Base-by-base conservation (phyloP, 1,140 invertebrate species). In the Ceratina australensis region DNA sequence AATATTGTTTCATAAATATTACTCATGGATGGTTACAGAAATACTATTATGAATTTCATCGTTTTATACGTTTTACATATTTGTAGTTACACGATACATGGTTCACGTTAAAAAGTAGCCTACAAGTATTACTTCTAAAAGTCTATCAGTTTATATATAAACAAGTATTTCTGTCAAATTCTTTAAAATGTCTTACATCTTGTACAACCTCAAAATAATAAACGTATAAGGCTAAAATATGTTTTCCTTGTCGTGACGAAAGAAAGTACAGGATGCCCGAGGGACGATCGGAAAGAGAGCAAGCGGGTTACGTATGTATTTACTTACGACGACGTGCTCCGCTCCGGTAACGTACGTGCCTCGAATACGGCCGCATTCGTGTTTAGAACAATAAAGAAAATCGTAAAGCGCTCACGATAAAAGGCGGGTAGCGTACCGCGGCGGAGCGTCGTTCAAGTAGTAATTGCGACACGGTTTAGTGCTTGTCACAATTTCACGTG, bases 391-490 rank as follows among this genome's bases (percentile, higher is more conserved):
- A 83, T 61, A 65, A 82, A 79, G 80, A 69, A 82, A 75, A 75
- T 75, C 20, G 76, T 57, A 59, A 69, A 71, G 64, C 65, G 69
- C 33, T 22, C 26, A 56, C 64, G 80, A 28, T 68, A 74, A 72
- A 83, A 77, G 75, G 54, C 64, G 57, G 66, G 65, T 33, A 67
- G 72, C 50, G 66, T 61, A 63, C 22, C 64, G 66, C 63, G 63
- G 49, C 42, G 18, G 50, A 73, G 59, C 54, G 54, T 60, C 60
- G 69, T 73, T 64, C 64, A 56, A 20, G 28, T 20, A 79, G 78
- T 81, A 84, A 84, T 84, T 84, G 82, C 68, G 72, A 77, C 81
- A 84, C 68, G 82, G 65, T 83, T 84, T 65, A 72, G 59, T 64
- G 81, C 57, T 80, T 63, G 72, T 80, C 59, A 56, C 72, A 77